Evolutionary conservation across 2,797 vertebrate species (phyloP), one percentile per base, ranked within the genome.

Genomic region (Epinephelus awoara): DNA sequence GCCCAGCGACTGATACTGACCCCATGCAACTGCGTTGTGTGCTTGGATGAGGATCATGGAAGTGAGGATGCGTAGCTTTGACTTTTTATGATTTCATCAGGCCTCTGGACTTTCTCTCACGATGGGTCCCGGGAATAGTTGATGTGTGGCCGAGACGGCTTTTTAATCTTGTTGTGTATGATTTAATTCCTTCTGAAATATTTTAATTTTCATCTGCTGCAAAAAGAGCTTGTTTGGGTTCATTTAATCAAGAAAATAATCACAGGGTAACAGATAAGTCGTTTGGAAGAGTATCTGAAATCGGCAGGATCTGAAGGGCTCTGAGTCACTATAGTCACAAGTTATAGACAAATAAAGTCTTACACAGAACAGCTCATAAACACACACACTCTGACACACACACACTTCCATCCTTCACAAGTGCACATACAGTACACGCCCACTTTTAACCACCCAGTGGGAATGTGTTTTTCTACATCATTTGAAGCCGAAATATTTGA

Each of bases 401-500:
- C 68, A 71, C 61, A 66, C 68, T 29, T 62, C 63, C 67, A 52
- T 79, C 73, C 76, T 84, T 85, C 72, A 72, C 84, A 82, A 84
- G 87, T 74, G 72, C 77, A 84, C 90, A 86, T 25, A 50, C 23
- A 67, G 72, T 70, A 74, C 88, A 91, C 88, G 76, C 93, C 90
- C 88, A 93, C 94, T 91, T 94, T 90, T 89, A 88, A 89, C 63
- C 86, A 70, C 94, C 88, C 95, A 93, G 85, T 88, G 86, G 86
- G 90, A 90, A 84, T 85, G 83, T 94, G 90, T 94, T 95, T 94
- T 94, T 92, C 84, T 95, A 94, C 90, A 92, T 91, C 90, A 93
- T 93, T 93, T 95, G 95, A 93, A 90, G 90, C 88, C 77, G 92
- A 94, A 95, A 95, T 95, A 94, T 90, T 87, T 94, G 91, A 94